Conservation (phyloP, 1,140 invertebrate species). For the Leucophenga varia region DNA sequence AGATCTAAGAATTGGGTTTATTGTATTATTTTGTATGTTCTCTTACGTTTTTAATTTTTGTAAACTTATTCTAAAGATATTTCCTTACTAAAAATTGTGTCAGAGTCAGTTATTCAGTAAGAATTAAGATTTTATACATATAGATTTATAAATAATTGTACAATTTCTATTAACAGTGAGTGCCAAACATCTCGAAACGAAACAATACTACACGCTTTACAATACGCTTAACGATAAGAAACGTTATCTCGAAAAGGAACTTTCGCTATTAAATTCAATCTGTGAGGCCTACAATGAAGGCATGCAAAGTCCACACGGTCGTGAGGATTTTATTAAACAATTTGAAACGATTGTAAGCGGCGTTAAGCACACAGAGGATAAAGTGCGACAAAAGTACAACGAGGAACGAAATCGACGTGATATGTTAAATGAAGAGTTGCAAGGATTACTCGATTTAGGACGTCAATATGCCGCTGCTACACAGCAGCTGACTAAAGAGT, state of each 20-base stretch:
- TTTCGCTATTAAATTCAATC: slow-evolving; percentile 90
- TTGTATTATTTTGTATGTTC: too few relatives aligned
- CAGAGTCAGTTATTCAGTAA: too few relatives aligned
- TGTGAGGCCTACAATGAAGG: slow-evolving; percentile 87
- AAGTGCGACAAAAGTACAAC: slow-evolving; percentile 66
- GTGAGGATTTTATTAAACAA: slow-evolving; percentile 86
- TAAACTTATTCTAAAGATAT: too few relatives aligned
- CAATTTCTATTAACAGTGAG: slow-evolving; percentile 73
- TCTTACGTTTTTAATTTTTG: too few relatives aligned
- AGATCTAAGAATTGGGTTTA: too few relatives aligned
- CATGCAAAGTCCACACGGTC: slow-evolving; percentile 67
- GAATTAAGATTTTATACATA: too few relatives aligned
- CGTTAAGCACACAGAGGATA: slow-evolving; percentile 77
- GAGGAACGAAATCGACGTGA: slow-evolving; percentile 75
- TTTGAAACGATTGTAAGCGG: slow-evolving; percentile 85
- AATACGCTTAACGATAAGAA: slow-evolving; percentile 95
- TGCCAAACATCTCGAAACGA: slow-evolving; percentile 93
- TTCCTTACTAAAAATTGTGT: too few relatives aligned
- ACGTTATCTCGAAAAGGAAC: slow-evolving; percentile 87
- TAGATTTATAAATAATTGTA: too few relatives aligned
- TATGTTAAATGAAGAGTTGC: slow-evolving; percentile 69
- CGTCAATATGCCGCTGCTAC: slow-evolving; percentile 82
- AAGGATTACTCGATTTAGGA: slow-evolving; percentile 77
- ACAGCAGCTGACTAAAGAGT: slow-evolving; percentile 75
- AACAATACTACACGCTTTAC: slow-evolving; percentile 95